Conservation (phyloP, 2,888 invertebrate genomes). For the Endomychus coccineus region DNA sequence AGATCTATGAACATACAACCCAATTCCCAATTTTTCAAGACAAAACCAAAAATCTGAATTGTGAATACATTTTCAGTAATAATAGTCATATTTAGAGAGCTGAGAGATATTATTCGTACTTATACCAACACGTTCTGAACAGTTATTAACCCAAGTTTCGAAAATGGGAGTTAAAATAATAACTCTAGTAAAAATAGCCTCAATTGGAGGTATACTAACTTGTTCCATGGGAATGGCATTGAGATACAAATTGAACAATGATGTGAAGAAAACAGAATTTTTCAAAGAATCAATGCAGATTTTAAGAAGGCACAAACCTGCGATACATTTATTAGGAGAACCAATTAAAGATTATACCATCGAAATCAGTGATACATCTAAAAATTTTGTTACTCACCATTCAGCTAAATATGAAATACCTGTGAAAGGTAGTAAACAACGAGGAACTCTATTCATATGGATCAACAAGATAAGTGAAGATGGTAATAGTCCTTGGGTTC, state of each 20-base stretch:
- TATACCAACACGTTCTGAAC: too few species aligned
- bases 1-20: too few species aligned
- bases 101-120: too few species aligned
- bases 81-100: too few species aligned
- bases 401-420: slow-evolving; percentile 58
- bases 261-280: slow-evolving; percentile 51
- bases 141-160: too few species aligned
- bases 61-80: too few species aligned
- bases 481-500: slow-evolving; percentile 46
- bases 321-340: slow-evolving; percentile 60
- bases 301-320: slow-evolving; percentile 52
- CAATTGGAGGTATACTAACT: slow-evolving; percentile 55
- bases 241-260: slow-evolving; percentile 49
- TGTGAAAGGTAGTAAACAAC: slow-evolving; percentile 59
- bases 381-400: slow-evolving; percentile 48
- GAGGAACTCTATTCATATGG: slow-evolving; percentile 56
- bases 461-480: slow-evolving; percentile 47
- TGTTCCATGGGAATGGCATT: slow-evolving; percentile 48
- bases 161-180: too few species aligned
- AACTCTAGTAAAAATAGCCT: slow-evolving; percentile 56
- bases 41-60: too few species aligned
- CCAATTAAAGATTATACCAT: slow-evolving; percentile 61
- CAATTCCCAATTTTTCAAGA: too few species aligned
- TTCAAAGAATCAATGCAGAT: slow-evolving; percentile 57
- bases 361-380: slow-evolving; percentile 50